Conservation (phyloP, 1,140 invertebrate species). For the Propsilocerus akamusi region DNA sequence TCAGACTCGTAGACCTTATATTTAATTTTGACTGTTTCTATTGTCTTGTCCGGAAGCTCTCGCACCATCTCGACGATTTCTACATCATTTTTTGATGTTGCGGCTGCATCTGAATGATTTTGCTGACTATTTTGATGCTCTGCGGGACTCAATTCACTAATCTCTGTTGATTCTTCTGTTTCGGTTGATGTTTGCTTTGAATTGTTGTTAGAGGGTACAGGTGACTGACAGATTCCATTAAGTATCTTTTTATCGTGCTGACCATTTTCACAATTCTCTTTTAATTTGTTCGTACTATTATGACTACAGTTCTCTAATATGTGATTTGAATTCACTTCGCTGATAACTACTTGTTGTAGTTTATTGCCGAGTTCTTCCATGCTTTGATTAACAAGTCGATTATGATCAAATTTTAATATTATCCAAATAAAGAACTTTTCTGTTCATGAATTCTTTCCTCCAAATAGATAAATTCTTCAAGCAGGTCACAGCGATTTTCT, state of each 20-base stretch:
- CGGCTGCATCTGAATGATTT: neutral
- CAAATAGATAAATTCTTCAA: too few relatives aligned
- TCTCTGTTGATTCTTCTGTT: neutral
- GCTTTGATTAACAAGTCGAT: too few relatives aligned
- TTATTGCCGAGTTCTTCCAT: neutral
- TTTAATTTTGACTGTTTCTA: slow-evolving; percentile 18
- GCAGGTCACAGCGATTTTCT: too few relatives aligned
- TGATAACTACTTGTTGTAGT: neutral
- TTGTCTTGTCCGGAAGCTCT: neutral
- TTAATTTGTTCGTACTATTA: neutral
- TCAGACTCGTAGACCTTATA: slow-evolving; percentile 75
- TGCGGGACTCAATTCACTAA: slow-evolving; percentile 1
- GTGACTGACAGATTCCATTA: too few relatives aligned
- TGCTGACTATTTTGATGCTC: too few relatives aligned
- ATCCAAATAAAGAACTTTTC: too few relatives aligned
- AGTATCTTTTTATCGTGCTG: neutral
- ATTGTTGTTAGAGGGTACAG: too few relatives aligned
- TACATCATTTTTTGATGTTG: neutral
- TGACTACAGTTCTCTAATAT: neutral
- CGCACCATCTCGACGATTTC: neutral
- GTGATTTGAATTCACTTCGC: neutral
- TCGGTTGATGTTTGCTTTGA: neutral
- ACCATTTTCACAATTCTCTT: neutral
- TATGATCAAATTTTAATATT: too few relatives aligned
- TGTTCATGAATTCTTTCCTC: too few relatives aligned